Conservation (phyloP, 2,797 vertebrate genomes). For the Mormyrus hasselquistii region DNA sequence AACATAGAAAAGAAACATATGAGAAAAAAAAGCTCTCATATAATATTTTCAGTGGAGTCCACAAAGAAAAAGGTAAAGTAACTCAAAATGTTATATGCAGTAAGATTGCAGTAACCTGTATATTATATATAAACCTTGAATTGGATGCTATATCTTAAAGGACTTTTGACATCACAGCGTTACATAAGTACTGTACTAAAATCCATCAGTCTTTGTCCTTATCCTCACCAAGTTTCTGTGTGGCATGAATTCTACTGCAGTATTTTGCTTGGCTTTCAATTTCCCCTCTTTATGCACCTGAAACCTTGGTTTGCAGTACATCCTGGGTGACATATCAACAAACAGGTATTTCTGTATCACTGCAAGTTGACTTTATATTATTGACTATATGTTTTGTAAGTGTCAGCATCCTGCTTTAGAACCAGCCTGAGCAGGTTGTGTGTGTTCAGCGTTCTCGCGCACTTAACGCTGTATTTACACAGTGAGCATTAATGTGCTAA, state of each 20-base stretch:
- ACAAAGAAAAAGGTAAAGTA: background rate
- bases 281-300: background rate
- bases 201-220: background rate
- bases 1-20: background rate
- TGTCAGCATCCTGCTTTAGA: background rate
- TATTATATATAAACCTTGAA: background rate
- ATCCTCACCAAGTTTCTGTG: background rate
- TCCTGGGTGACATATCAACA: background rate
- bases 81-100: background rate
- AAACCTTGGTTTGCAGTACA: background rate
- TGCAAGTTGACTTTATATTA: background rate
- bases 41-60: background rate
- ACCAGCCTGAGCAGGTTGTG: background rate
- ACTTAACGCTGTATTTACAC: background rate
- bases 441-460: background rate
- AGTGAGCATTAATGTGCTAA: background rate
- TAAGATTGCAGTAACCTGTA: background rate
- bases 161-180: background rate
- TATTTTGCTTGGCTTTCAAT: background rate
- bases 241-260: background rate
- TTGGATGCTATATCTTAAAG: background rate
- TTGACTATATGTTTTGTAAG: background rate
- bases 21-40: background rate
- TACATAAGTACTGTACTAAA: background rate
- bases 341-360: background rate